phyloP scores from a whole-genome alignment of 2,888 invertebrate species.

The Troides helena region DNA sequence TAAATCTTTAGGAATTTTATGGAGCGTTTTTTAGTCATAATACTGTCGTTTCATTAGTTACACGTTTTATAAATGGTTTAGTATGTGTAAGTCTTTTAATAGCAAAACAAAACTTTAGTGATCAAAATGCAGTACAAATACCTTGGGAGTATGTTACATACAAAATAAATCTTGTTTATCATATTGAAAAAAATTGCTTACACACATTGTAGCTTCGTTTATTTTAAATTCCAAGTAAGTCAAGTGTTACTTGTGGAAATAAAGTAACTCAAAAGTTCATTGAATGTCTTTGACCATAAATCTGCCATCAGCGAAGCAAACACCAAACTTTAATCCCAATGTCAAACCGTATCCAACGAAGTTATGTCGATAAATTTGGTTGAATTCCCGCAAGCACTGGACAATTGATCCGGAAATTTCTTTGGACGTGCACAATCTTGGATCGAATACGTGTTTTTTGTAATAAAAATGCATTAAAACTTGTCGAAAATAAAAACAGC shows the following conservation, averaged over 20 bases:
- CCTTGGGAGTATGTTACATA: neutral
- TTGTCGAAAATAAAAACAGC: neutral
- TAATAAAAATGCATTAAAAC: neutral
- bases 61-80: too few relatives aligned
- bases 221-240: neutral
- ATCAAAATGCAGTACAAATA: too few relatives aligned
- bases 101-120: too few relatives aligned
- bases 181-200: neutral
- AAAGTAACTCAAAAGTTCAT: neutral
- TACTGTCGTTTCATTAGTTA: too few relatives aligned
- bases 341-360: slow-evolving; percentile 20
- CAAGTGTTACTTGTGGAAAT: neutral
- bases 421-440: slow-evolving; percentile 3
- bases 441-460: neutral
- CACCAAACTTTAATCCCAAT: slow-evolving; percentile 22
- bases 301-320: slow-evolving; percentile 15
- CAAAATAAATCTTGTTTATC: neutral
- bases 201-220: neutral
- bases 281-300: slow-evolving; percentile 13
- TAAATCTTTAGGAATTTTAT: too few relatives aligned
- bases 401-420: slow-evolving; percentile 22
- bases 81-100: too few relatives aligned
- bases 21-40: too few relatives aligned
- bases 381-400: slow-evolving; percentile 20
- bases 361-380: slow-evolving; percentile 20